A percentile compares a stretch with the other conserved stretches of the same genome.
Conservation (phyloP, 2,797 vertebrate genomes). For the Mycteria americana region DNA sequence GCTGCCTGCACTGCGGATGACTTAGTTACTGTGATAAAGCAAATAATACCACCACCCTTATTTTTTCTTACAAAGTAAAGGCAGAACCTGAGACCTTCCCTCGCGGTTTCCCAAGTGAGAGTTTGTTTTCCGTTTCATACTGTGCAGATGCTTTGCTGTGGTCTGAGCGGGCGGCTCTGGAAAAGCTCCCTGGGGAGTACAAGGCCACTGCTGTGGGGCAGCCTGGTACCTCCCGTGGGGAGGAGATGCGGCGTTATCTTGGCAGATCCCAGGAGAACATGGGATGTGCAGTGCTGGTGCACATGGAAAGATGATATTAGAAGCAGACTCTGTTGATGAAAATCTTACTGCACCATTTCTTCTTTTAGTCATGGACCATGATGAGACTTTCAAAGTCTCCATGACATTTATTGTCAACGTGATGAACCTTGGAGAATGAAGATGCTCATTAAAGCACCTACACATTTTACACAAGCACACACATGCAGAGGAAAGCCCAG, state of each 20-base stretch:
- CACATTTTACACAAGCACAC: neutral
- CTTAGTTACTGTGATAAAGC: neutral
- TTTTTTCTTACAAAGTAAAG: neutral
- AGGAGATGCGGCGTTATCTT: neutral
- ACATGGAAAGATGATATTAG: neutral
- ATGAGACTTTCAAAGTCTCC: neutral
- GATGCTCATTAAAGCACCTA: neutral
- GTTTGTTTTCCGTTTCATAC: accelerated
- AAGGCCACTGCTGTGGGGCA: neutral
- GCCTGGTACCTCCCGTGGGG: neutral
- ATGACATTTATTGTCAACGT: accelerated
- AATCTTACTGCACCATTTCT: neutral
- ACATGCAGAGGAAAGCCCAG: neutral
- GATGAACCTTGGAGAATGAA: neutral
- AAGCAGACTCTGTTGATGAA: neutral
- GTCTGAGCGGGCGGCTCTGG: neutral
- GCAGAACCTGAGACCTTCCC: neutral
- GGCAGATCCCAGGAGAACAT: accelerated
- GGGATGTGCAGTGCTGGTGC: neutral
- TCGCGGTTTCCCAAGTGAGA: neutral
- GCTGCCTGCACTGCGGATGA: neutral
- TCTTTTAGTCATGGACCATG: neutral
- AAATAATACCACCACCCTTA: neutral
- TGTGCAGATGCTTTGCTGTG: neutral
- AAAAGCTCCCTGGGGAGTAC: neutral